Base-by-base conservation (phyloP, 2,888 invertebrate species). In the Athalia rosae region DNA sequence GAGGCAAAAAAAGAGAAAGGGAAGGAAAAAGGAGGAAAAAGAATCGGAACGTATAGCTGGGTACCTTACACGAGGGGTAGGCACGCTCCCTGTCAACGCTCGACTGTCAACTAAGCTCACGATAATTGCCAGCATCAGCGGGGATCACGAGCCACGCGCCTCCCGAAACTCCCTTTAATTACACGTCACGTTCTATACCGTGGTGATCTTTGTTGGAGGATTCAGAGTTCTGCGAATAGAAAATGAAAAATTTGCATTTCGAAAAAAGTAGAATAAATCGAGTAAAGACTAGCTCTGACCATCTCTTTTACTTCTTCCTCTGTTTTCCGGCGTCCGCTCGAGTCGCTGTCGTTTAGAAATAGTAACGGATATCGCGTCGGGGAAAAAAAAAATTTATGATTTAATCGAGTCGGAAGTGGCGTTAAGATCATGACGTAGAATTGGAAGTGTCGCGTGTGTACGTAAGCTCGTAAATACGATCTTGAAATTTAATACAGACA, bases 51-150 rank as follows among this genome's bases (percentile, higher is more conserved):
- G 28, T 28, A 28, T 28, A 28, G 28, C 28, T 28, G 28, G 28
- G 28, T 28, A 28, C 28, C 28, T 28, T 28, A 28, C 28, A 28
- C 28, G 15, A 74, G 74, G 74, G 74, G 61, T 48, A 74, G 61
- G 61, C 74, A 61, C 74, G 74, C 74, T 74, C 74, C 74, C 74
- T 62, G 74, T 62, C 74, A 62, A 62, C 74, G 61, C 61, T 83
- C 81, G 83, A 83, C 82, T 84, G 78, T 80, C 84, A 80, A 83
- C 82, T 89, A 88, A 89, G 87, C 88, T 87, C 85, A 79, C 83
- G 84, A 84, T 89, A 89, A 89, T 89, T 89, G 89, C 88, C 88
- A 83, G 86, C 89, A 87, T 89, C 87, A 85, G 88, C 85, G 87
- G 88, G 88, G 87, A 86, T 87, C 87, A 81, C 81, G 80, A 50